Base-by-base conservation (phyloP, 2,113 vertebrate genomes). In the Tyto alba region DNA sequence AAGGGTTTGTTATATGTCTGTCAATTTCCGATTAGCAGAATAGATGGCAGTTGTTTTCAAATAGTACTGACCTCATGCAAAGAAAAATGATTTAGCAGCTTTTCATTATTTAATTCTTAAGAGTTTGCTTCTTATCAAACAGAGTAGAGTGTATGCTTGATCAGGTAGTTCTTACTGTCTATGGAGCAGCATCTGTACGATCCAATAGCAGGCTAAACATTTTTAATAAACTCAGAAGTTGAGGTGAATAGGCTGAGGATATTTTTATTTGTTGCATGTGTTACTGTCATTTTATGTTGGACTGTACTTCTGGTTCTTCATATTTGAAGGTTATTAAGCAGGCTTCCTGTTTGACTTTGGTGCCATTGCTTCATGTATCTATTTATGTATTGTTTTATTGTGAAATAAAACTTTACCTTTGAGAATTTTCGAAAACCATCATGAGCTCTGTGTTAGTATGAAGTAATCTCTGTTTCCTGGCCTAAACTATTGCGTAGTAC, bases 381-480 rank as follows among this genome's bases (percentile, higher is more conserved):
- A 36, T 82, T 93, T 94, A 27, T 40, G 76, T 78, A 43, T 13
- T 43, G 43, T 72, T 89, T 91, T 53, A 55, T 56, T 88, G 12
- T 73, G 67, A 89, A 87, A 71, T 50, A 81, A 79, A 89, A 82
- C 25, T 89, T 89, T 38, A 62, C 57, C 48, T 91, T 66, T 90
- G 90, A 80, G 91, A 75, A 63, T 80, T 85, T 79, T 72, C 50
- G 48, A 82, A 89, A 93, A n/a, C 38, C 40, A 60, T 79, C 63
- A 64, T 41, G 48, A 76, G 52, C 77, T 78, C 62, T 85, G 48
- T 55, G 50, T n/a, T 52, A 48, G 27, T 50, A 53, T 95, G 85
- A 93, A 93, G 88, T 72, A 91, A 96, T 90, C 57, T 66, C 32
- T 4, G 0, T 67, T 96, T 97, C 95, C 95, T 85, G 78, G 53